Evolutionary conservation across 2,888 invertebrate genomes (phyloP).

Genomic region (Drosophila borealis): DNA sequence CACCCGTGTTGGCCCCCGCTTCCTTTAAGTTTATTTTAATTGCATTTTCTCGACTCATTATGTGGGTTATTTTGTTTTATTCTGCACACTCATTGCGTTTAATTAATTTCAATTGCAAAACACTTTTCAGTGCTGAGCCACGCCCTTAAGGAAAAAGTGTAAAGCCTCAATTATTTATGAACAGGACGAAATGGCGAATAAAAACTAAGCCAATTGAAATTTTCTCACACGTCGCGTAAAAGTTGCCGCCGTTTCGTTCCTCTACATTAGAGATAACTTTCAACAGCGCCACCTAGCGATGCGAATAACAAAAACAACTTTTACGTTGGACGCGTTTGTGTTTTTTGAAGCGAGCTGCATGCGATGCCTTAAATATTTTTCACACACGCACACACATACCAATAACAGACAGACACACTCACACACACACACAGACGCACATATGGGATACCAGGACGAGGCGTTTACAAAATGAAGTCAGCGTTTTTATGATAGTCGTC

Average conservation of each 20-base stretch:
- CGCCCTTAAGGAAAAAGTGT: neutral
- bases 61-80: constrained; percentile 11
- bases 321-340: constrained; percentile 28
- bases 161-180: constrained; percentile 54
- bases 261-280: constrained; percentile 33
- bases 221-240: constrained; percentile 63
- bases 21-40: constrained; percentile 33
- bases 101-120: constrained; percentile 46
- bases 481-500: constrained; percentile 71
- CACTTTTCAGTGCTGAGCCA: neutral
- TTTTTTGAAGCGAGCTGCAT: constrained; percentile 33
- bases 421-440: neutral
- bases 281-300: constrained; percentile 50
- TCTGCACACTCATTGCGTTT: constrained; percentile 31
- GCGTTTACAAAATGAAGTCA: constrained; percentile 72
- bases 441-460: constrained; percentile 39
- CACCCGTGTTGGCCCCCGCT: neutral
- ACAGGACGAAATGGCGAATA: constrained; percentile 22
- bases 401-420: neutral
- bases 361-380: constrained; percentile 54
- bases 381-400: constrained; percentile 14
- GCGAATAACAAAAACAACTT: constrained; percentile 38
- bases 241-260: constrained; percentile 27
- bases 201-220: constrained; percentile 69
- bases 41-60: constrained; percentile 16